phyloP scores from a whole-genome alignment of 2,888 invertebrate species.

The Hecatera dysodea region DNA sequence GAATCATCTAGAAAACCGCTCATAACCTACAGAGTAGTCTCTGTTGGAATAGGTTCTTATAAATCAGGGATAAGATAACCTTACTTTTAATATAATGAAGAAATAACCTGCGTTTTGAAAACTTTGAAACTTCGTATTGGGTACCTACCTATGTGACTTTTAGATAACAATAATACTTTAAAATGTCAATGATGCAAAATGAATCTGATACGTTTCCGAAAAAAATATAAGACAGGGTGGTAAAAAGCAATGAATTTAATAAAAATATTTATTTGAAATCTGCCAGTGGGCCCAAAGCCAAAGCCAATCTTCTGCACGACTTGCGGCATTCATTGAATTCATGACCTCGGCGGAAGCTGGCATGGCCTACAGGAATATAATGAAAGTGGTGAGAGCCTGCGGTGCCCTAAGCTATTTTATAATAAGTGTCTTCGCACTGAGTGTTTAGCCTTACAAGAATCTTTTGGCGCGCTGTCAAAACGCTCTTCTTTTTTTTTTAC shows the following conservation, averaged over 20 bases:
- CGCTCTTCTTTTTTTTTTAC: background rate
- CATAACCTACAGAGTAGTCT: no score
- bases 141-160: no score
- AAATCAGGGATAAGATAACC: no score
- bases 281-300: constrained; percentile 2
- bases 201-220: background rate
- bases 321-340: background rate
- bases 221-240: no score
- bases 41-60: no score
- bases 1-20: no score
- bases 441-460: background rate
- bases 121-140: no score
- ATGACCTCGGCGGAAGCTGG: background rate
- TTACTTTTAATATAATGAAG: no score
- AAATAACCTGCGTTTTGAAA: no score
- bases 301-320: background rate
- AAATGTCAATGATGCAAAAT: background rate
- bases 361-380: background rate
- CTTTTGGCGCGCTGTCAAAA: background rate
- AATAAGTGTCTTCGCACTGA: background rate
- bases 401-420: background rate
- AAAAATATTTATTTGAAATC: constrained; percentile 13
- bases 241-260: constrained; percentile 4
- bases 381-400: constrained; percentile 24
- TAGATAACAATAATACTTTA: no score